Evolutionary conservation across 2,888 invertebrate species (phyloP), one percentile per base, ranked within the genome.

Genomic region (Frankliniella intonsa): DNA sequence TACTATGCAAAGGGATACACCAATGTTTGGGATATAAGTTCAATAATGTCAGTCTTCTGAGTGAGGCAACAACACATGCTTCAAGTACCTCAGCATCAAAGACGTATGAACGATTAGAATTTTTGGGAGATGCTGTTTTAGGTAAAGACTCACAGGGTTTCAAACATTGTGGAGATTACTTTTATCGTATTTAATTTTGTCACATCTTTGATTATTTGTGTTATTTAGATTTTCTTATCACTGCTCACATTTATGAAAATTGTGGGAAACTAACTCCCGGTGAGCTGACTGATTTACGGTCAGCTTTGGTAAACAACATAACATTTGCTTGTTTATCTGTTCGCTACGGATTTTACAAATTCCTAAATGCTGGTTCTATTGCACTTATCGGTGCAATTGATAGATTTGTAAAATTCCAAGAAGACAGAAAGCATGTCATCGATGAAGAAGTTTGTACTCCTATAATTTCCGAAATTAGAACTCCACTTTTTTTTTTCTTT

Each of bases 221-320:
- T 81, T 82, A 86, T 86, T 22, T 84, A 89, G 97, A 98, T 88
- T 97, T 97, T 87, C 88, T 98, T 17, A 93, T 98, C 50, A 97
- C 97, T 0, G 90, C 94, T 17, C 92, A 96, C 86, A 94, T 99
- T 82, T 98, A 92, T 87, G 96, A 97, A 87, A 91, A 92, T 84
- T 92, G 92, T 83, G 89, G 89, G 0, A 86, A 89, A 79, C 89
- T 95, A 86, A 91, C 91, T 82, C 97, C 97, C 0, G 98, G 98
- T 0, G 92, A 95, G 25, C 88, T 99, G 82, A 98, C 98, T 0
- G 98, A 99, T 88, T 87, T 99, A 83, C 90, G 99, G 65, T 98
- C 98, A 0, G 96, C 99, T 0, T 90, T 99, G 3, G 99, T 99
- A 3, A 99, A 99, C 87, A 99, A 99, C 86, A 93, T 95, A 83